Conservation (phyloP, 2,888 invertebrate species). For the Drosophila kambysellisi region DNA sequence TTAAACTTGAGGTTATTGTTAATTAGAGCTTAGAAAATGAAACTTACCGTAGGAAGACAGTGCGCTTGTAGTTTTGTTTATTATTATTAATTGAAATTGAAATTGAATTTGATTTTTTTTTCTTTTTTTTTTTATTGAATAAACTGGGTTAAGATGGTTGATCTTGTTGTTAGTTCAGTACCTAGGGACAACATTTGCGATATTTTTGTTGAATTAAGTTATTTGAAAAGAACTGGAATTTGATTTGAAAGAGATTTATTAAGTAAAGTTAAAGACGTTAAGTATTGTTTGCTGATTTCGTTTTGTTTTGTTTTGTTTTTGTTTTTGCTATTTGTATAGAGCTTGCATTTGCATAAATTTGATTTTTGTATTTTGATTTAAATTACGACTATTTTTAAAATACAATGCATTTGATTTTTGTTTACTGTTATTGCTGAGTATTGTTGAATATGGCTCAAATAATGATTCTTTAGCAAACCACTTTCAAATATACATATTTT, state of each 20-base stretch:
- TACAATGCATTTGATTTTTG: constrained; percentile 39
- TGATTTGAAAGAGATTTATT: constrained; percentile 80
- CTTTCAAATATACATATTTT: constrained; percentile 20
- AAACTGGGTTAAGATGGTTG: constrained; percentile 44
- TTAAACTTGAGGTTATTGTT: constrained; percentile 56
- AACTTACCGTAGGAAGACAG: constrained; percentile 70
- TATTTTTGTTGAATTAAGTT: constrained; percentile 22
- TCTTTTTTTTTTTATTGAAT: constrained; percentile 15
- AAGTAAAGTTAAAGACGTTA: constrained; percentile 75
- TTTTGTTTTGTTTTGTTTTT: neutral
- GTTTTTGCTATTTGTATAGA: constrained; percentile 19
- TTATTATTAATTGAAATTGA: constrained; percentile 36
- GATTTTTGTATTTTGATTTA: constrained; percentile 32
- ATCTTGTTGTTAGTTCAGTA: constrained; percentile 56
- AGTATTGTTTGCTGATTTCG: constrained; percentile 44
- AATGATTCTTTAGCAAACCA: constrained; percentile 59
- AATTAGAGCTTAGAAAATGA: constrained; percentile 73
- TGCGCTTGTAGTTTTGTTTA: constrained; percentile 66
- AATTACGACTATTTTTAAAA: constrained; percentile 44
- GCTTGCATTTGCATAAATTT: constrained; percentile 48
- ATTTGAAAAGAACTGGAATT: constrained; percentile 79
- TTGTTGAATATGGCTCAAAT: constrained; percentile 28
- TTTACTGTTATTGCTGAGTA: constrained; percentile 32
- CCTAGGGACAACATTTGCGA: constrained; percentile 52
- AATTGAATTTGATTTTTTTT: neutral